These are phyloP conservation scores for Dromius quadrimaculatus DNA, from an alignment of 2,888 invertebrate species.

Conservation along the genomic window DNA sequence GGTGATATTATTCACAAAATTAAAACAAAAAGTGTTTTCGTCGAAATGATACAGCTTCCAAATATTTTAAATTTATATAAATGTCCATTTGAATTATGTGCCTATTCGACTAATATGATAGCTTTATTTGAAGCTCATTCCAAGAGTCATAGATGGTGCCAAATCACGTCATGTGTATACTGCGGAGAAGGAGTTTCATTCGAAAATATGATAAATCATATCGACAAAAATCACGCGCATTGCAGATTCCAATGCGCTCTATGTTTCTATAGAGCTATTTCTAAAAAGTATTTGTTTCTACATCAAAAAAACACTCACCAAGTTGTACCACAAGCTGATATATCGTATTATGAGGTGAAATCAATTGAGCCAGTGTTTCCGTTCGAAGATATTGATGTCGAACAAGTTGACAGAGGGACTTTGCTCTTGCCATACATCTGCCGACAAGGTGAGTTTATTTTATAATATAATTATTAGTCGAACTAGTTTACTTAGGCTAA, in stretches of 20 bases:
- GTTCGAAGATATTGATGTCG: no score
- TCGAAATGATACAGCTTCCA: constrained; percentile 62
- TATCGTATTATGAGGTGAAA: no score
- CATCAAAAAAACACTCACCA: constrained; percentile 68
- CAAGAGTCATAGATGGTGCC: constrained; percentile 16
- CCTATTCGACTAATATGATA: constrained; percentile 65
- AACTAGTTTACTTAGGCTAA: no score
- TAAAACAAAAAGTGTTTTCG: background rate
- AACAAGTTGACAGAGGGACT: no score
- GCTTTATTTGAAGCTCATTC: constrained; percentile 66
- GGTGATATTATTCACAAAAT: no score
- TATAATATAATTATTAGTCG: no score
- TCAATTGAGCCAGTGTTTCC: no score
- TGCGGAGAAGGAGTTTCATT: constrained; percentile 62
- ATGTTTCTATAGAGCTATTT: constrained; percentile 77
- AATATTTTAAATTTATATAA: constrained; percentile 69
- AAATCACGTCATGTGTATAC: constrained; percentile 70
- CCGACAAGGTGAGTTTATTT: no score
- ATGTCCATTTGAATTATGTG: constrained; percentile 70
- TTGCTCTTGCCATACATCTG: no score
- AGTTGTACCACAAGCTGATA: no score
- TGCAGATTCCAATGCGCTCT: constrained; percentile 75
- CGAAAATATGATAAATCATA: constrained; percentile 65
- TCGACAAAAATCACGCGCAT: constrained; percentile 72
- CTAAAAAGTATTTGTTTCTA: constrained; percentile 72